phyloP scores from a whole-genome alignment of 1,140 invertebrate species.

The Ceratitis capitata region DNA sequence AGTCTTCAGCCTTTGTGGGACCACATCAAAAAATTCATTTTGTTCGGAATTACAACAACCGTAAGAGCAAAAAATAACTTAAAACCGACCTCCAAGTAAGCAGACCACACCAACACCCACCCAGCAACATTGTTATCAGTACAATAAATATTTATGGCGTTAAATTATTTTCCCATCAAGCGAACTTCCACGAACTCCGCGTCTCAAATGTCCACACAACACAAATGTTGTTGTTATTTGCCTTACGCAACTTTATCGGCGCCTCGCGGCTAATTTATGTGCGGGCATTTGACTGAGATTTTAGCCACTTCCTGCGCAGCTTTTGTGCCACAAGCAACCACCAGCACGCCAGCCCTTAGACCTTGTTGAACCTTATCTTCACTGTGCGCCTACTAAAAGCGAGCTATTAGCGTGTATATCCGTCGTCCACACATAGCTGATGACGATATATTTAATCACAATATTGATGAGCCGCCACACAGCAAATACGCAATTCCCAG shows the following conservation, averaged over 20 bases:
- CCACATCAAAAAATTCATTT: too few relatives aligned
- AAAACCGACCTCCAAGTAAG: too few relatives aligned
- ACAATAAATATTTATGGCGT: background rate
- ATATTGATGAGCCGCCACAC: constrained; percentile 20
- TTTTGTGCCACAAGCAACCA: background rate
- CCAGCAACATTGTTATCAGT: too few relatives aligned
- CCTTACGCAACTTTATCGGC: background rate
- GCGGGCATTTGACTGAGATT: background rate
- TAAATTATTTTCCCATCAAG: constrained; percentile 7
- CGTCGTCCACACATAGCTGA: background rate
- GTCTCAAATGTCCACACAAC: background rate
- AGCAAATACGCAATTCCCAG: constrained; percentile 15
- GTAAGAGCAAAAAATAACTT: too few relatives aligned
- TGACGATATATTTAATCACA: background rate
- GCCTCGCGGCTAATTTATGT: background rate
- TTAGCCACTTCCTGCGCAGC: background rate
- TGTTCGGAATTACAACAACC: too few relatives aligned
- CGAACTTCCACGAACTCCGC: background rate
- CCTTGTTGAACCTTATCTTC: background rate
- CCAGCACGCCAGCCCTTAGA: background rate
- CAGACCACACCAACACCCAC: too few relatives aligned
- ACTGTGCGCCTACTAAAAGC: background rate
- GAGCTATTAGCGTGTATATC: background rate
- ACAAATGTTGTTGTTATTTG: background rate
- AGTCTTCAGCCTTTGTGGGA: too few relatives aligned